A percentile compares a stretch with the other conserved stretches of the same genome.
phyloP scores from a whole-genome alignment of 2,797 vertebrate genomes.

The Lutra lutra region DNA sequence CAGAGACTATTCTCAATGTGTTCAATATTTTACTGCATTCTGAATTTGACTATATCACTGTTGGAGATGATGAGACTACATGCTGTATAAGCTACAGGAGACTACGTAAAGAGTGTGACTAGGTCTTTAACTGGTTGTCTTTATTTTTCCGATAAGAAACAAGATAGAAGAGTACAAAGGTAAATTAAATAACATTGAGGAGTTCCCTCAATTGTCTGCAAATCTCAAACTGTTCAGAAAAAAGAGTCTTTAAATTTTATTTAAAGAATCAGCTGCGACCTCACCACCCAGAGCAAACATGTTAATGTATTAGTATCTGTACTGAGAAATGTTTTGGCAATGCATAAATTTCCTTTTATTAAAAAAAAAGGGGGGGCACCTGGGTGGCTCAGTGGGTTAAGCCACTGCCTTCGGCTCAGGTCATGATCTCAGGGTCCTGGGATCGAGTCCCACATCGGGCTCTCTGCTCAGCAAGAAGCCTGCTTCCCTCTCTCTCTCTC shows the following conservation, averaged over 20 bases:
- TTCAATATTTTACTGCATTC: background rate
- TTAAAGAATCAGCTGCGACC: background rate
- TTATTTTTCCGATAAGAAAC: background rate
- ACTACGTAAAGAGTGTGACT: background rate
- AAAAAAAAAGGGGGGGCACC: background rate
- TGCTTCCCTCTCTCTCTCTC: too few species aligned
- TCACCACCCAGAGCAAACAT: background rate
- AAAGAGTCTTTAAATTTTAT: background rate
- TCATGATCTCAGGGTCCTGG: too few species aligned
- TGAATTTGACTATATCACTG: background rate
- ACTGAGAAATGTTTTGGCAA: constrained; percentile 13
- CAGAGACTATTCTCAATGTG: background rate
- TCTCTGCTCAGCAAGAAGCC: too few species aligned
- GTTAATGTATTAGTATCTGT: background rate
- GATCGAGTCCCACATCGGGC: too few species aligned
- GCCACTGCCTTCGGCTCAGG: too few species aligned
- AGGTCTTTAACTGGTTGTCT: background rate
- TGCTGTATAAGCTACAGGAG: background rate
- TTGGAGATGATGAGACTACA: background rate
- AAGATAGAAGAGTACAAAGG: background rate
- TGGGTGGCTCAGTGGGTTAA: too few species aligned
- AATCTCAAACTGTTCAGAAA: background rate
- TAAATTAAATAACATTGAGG: constrained; percentile 4
- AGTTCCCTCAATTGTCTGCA: background rate
- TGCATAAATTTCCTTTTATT: background rate